Base-by-base conservation (phyloP, 2,113 vertebrate genomes). In the Zosterops hypoxanthus region DNA sequence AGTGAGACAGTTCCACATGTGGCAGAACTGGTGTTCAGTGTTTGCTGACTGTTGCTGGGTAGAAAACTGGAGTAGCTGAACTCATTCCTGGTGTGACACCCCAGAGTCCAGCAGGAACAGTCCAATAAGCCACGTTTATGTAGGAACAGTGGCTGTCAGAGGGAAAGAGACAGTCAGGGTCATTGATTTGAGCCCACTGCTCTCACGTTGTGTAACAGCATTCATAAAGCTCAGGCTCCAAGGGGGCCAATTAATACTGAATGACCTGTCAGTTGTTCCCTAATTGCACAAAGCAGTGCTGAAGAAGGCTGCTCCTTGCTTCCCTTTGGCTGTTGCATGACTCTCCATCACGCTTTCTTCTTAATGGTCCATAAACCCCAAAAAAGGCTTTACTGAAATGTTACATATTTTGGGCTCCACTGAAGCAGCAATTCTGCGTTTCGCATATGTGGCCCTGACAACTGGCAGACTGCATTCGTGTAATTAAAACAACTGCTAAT, bases 401-500 rank as follows among this genome's bases (percentile, higher is more conserved):
- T 73, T 64, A 52, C 22, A 20, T 44, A 69, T 84, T 90, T 76
- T 5, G 5, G 65, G 72, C 41, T 82, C 64, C 61, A 44, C 63
- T 86, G 82, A 86, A 88, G 81, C 39, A 88, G 71, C 69, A 79
- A 64, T 81, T 90, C 68, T 70, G 72, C 15, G 18, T 49, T 90
- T 88, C 0, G 1, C 52, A 42, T 63, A 94, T 47, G 64, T 72
- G 92, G 65, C 79, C 75, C 91, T 75, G 79, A 88, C 69, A 83
- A 91, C 55, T 93, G 88, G 59, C 76, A 87, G 75, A 28, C 49
- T 66, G 82, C 41, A 15, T 82, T 79, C 53, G 22, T n/a, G 5
- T 90, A 63, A 94, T 72, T 94, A 92, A 87, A 94, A 85, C 86
- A 88, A 95, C 64, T 47, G 66, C 44, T 86, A 95, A 91, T 91